Base-by-base conservation (phyloP, 2,888 invertebrate genomes). In the Nymphalis urticae region DNA sequence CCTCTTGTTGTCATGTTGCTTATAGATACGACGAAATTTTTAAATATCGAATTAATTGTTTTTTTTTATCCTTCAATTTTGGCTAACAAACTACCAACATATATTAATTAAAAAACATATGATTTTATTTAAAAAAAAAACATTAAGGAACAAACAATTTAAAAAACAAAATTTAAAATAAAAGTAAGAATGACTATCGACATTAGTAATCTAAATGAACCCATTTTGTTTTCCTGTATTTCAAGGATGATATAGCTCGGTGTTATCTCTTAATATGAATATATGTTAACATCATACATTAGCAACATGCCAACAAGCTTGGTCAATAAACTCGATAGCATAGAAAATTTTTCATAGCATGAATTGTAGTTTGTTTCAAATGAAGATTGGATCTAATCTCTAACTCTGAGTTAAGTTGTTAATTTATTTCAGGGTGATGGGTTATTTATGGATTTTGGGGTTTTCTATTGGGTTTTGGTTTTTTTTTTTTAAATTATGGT, bases 1-100 rank as follows among this genome's bases (percentile, higher is more conserved):
- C 54, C 66, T 56, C 54, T 61, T 68, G 72, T 71, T 70, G 66
- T 70, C 73, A 71, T 73, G 74, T 78, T 76, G 76, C 75, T 74
- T 60, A 42, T 19, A 19, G 9, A 50, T 50, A 50, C 19, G 13
- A 42, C 36, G 5, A 58, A 27, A 58, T n/a, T 17, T 54, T 27
- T 24, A 24, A 51, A 54, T 54, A 16, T 24, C 16, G 24, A 54
- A 17, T 24, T 3, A 54, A 54, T 8, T 54, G 54, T 27, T 24
- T 54, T 54, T 54, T 54, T 51, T 51, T 54, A 21, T 24, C 21
- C 54, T 13, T 13, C 10, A 24, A 54, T 13, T 32, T 4, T 19
- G 19, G 19, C n/a, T 17, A 21, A 68, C 62, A 50, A 62, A 68
- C 63, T 61, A 36, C 36, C 5, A 36, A 13, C 3, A 42, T 42